Conservation (phyloP, 2,888 invertebrate genomes). For the Dicycla oo region DNA sequence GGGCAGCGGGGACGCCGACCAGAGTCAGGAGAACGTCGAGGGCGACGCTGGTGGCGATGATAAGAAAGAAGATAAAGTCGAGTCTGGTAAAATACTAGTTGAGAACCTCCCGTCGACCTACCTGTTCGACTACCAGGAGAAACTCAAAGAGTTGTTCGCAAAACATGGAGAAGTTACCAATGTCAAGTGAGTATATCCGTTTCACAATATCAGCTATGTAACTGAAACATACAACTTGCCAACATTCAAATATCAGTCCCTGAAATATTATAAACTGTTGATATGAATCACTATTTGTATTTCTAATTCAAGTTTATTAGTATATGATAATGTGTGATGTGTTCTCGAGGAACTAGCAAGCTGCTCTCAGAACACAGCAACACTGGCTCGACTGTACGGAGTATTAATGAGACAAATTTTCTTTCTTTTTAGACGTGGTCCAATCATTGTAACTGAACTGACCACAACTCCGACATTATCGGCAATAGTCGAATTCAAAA, state of each 20-base stretch:
- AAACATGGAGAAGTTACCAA: slow-evolving; percentile 85
- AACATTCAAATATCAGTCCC: slow-evolving; percentile 90
- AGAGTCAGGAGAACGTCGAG: slow-evolving; percentile 73
- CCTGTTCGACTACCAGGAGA: slow-evolving; percentile 88
- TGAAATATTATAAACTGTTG: slow-evolving; percentile 64
- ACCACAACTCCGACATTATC: slow-evolving; percentile 90
- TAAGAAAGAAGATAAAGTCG: slow-evolving; percentile 84
- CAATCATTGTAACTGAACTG: slow-evolving; percentile 90
- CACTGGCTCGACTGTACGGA: slow-evolving; percentile 76
- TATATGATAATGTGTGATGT: slow-evolving; percentile 65
- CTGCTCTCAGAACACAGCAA: slow-evolving; percentile 74
- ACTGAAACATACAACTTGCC: slow-evolving; percentile 70
- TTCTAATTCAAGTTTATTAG: slow-evolving; percentile 62
- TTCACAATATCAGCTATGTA: slow-evolving; percentile 14
- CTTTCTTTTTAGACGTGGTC: slow-evolving; percentile 91
- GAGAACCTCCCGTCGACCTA: slow-evolving; percentile 87
- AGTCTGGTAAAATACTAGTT: slow-evolving; percentile 88
- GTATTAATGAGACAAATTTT: slow-evolving; percentile 88
- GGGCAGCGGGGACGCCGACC: slow-evolving; percentile 63
- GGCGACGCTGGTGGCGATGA: slow-evolving; percentile 77
- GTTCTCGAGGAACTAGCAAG: slow-evolving; percentile 78
- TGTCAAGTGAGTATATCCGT: slow-evolving; percentile 82
- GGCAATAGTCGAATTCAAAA: slow-evolving; percentile 91
- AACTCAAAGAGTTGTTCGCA: slow-evolving; percentile 87
- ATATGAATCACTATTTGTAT: slow-evolving; percentile 66